Evolutionary conservation across 2,797 vertebrate species (phyloP).

Genomic region (Thamnophis elegans): DNA sequence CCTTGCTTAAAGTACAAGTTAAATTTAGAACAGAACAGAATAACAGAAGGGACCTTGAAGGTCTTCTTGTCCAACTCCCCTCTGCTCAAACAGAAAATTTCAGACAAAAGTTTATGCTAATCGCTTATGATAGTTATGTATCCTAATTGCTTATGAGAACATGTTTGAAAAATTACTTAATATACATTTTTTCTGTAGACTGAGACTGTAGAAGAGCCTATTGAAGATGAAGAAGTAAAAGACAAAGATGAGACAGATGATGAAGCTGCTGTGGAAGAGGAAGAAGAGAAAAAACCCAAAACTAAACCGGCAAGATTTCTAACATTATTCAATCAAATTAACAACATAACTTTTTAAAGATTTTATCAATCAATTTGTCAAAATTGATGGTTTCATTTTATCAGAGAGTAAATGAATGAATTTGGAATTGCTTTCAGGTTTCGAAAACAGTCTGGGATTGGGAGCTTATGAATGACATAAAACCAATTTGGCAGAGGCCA

Average conservation of each 20-base stretch:
- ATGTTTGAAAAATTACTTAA: not conserved
- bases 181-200: slow-evolving; percentile 73
- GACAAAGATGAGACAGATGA: slow-evolving; percentile 85
- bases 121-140: not conserved
- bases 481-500: slow-evolving; percentile 97
- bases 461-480: slow-evolving; percentile 99
- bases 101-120: not conserved
- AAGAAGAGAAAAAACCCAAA: slow-evolving; percentile 97
- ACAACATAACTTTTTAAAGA: not conserved
- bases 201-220: slow-evolving; percentile 93
- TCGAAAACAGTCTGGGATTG: slow-evolving; percentile 99
- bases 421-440: slow-evolving; percentile 75
- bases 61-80: not conserved
- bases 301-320: slow-evolving; percentile 85
- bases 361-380: not conserved
- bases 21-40: not conserved
- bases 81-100: not conserved
- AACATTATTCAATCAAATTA: not conserved
- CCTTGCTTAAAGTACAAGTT: not conserved
- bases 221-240: slow-evolving; percentile 89
- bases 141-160: not conserved
- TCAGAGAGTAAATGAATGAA: not conserved
- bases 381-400: not conserved
- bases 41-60: not conserved
- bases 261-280: slow-evolving; percentile 92